Base-by-base conservation (phyloP, 1,140 invertebrate species). In the Drosophila orosa region DNA sequence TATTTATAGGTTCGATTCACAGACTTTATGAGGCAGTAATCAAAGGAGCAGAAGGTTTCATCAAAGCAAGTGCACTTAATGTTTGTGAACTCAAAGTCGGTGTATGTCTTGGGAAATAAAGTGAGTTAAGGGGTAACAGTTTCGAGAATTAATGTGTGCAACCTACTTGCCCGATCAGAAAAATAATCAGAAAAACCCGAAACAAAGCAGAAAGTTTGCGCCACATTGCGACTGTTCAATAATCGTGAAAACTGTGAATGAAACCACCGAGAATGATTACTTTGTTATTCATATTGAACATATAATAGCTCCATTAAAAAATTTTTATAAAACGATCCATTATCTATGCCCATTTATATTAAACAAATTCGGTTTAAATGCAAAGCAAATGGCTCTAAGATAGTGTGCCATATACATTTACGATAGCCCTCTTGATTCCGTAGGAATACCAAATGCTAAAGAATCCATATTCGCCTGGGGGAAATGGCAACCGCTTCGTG, bases 401-500 rank as follows among this genome's bases (percentile, higher is more conserved):
- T 12, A 58, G 4, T 24, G 15, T 56, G 0, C 47, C 31, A 55
- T n/a, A 59, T 1, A 33, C 27, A 50, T 60, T 60, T 8, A 37
- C 58, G 0, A 6, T 50, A 8, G 29, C 44, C 1, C 29, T 31
- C 22, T 24, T 5, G 45, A 60, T 25, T 0, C 57, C 42, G n/a
- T 17, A 13, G 29, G n/a, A 1, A 13, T 48, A 35, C 27, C 42
- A 60, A 48, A 9, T 29, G 56, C 25, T 47, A 1, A 47, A 59
- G 25, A 59, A 45, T 15, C 39, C 56, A 24, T 59, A 59, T 13
- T 59, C 40, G 2, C 57, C 57, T 3, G 5, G 15, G 0, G 57
- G 57, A 47, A 59, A 59, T 1, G 57, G 57, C 19, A 47, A 31
- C 5, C 24, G 15, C 0, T n/a, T 48, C 9, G 57, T 31, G 1